Conservation (phyloP, 1,140 invertebrate species). For the Lasioglossum baleicum region DNA sequence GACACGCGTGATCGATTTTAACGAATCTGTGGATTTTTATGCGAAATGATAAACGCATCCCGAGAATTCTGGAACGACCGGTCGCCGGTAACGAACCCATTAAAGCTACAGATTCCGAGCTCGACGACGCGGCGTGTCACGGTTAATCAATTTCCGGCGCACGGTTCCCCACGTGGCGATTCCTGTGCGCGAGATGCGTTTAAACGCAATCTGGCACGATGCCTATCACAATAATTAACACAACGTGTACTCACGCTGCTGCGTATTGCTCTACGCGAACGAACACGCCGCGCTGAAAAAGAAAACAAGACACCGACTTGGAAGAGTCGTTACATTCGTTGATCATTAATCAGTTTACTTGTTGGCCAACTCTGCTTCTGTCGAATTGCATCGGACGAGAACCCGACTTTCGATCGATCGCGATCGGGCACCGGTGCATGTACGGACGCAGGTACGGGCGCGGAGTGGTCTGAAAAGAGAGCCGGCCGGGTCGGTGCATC, state of each 20-base stretch:
- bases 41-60: too few relatives aligned
- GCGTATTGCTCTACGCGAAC: not conserved
- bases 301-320: not conserved
- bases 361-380: too few relatives aligned
- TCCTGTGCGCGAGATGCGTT: conserved; percentile 23
- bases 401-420: too few relatives aligned
- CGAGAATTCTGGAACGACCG: too few relatives aligned
- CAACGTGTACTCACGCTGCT: conserved; percentile 1
- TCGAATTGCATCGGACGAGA: not conserved
- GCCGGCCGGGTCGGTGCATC: not conserved
- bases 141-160: conserved; percentile 32
- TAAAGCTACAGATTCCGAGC: conserved; percentile 1
- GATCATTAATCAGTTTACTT: too few relatives aligned
- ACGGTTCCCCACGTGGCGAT: conserved; percentile 22
- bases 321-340: too few relatives aligned
- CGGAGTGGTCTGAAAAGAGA: not conserved
- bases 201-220: conserved; percentile 20
- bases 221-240: conserved; percentile 35
- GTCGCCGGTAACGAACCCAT: not conserved
- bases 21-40: too few relatives aligned
- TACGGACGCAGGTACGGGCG: too few relatives aligned
- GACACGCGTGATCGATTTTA: too few relatives aligned
- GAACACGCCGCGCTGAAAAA: not conserved
- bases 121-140: not conserved
- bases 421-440: too few relatives aligned